A percentile compares a stretch with the other conserved stretches of the same genome.
Evolutionary conservation across 2,797 vertebrate genomes (phyloP).

Genomic region (Cyprinella venusta): DNA sequence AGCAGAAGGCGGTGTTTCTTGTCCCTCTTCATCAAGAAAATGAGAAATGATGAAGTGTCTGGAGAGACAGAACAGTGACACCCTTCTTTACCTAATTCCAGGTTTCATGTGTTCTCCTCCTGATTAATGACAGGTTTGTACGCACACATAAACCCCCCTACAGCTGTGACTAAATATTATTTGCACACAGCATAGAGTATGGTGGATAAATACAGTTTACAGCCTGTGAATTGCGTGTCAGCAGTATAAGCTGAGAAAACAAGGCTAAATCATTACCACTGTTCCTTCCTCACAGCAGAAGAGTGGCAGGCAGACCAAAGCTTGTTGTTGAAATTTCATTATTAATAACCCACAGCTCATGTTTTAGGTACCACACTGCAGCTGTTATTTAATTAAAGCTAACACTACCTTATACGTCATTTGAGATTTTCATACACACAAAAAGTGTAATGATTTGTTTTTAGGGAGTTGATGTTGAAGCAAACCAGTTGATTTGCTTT

Average conservation of each 20-base stretch:
- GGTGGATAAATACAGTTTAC: slow-evolving; percentile 39
- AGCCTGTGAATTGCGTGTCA: slow-evolving; percentile 24
- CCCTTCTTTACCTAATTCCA: slow-evolving; percentile 73
- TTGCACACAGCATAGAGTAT: slow-evolving; percentile 51
- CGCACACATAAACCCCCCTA: slow-evolving; percentile 50
- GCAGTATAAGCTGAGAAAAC: slow-evolving; percentile 27
- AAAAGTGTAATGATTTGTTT: not conserved
- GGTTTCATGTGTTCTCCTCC: slow-evolving; percentile 74
- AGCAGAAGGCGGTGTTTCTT: slow-evolving; percentile 27
- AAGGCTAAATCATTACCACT: slow-evolving; percentile 5
- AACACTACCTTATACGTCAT: not conserved
- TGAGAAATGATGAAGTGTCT: slow-evolving; percentile 62
- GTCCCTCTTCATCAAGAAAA: slow-evolving; percentile 23
- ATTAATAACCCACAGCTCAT: not conserved
- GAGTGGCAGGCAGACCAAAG: slow-evolving; percentile 14
- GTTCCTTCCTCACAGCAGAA: slow-evolving; percentile 11
- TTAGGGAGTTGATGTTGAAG: not conserved
- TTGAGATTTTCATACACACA: not conserved
- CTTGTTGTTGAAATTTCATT: not conserved
- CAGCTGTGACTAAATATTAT: slow-evolving; percentile 63
- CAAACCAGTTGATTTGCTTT: slow-evolving; percentile 12
- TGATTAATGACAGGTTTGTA: slow-evolving; percentile 78
- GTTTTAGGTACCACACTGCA: not conserved
- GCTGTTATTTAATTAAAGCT: slow-evolving; percentile 6
- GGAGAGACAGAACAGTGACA: slow-evolving; percentile 65